Evolutionary conservation across 2,797 vertebrate genomes (phyloP), one percentile per base, ranked within the genome.

Genomic region (Rhyacichthys aspro): DNA sequence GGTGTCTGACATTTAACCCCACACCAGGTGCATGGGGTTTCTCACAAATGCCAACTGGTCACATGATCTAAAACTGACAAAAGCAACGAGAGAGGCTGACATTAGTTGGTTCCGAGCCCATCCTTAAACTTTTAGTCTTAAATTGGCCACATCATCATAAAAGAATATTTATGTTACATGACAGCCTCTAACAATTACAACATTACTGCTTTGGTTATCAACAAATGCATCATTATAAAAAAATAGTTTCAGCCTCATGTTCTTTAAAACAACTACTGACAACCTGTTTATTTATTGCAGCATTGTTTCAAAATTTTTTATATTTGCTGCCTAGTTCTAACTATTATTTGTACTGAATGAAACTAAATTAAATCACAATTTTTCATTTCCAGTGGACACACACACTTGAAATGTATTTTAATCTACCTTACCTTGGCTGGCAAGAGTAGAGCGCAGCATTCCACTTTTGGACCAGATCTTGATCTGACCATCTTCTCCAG

Each of bases 401-500:
- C n/a, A 32, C n/a, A n/a, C 14, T 34, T 16, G 33, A 15, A 34
- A 28, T 28, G 23, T 9, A 10, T 8, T 37, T 37, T n/a, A 34
- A 9, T 74, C 63, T 36, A 43, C 37, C 19, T 81, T 81, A 99
- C 97, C 97, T 93, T 97, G 96, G 69, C 94, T 97, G 73, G 92
- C 93, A 65, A 99, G 86, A 39, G 95, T 98, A 36, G 96, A 97
- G 68, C 97, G 94, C 68, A 99, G 90, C 98, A 99, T 99, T 47
- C 98, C 98, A 87, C 88, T 98, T 86, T 96, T 98, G 46, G 98
- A 99, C 98, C 98, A 99, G 82, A 98, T 98, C 92, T 99, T 99
- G 72, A 99, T 93, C 88, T 96, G 95, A 11, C 98, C 97, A 77
- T 99, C 98, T 88, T 99, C 97, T 83, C 97, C 98, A 89, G 87